Percentiles rank a stretch among this genome's conserved stretches.
phyloP scores from a whole-genome alignment of 2,888 invertebrate genomes.

The Drosophila ustulata region DNA sequence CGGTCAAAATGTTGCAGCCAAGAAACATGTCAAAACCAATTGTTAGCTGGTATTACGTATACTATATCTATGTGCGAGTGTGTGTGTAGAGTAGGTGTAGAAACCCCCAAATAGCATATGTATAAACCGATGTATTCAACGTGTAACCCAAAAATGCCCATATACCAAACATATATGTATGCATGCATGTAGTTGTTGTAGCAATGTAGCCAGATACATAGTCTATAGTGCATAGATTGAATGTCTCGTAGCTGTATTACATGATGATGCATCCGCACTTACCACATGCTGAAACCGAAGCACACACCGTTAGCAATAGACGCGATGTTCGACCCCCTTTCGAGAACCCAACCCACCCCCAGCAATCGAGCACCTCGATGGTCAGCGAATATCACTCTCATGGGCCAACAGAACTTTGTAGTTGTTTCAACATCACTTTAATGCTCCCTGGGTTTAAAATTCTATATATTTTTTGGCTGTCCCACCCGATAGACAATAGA shows the following conservation, averaged over 20 bases:
- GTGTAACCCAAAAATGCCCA: constrained; percentile 4
- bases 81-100: not conserved
- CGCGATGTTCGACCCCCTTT: not conserved
- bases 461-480: no score
- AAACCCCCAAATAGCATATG: constrained; percentile 1
- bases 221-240: constrained; percentile 12
- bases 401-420: no score
- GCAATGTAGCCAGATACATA: constrained; percentile 24
- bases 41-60: no score
- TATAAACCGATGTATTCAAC: constrained; percentile 5
- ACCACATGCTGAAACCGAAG: not conserved
- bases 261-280: not conserved
- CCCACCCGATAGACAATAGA: constrained; percentile 11
- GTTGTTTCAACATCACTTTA: not conserved
- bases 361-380: no score
- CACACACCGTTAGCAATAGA: not conserved
- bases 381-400: no score
- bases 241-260: constrained; percentile 7
- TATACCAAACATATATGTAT: constrained; percentile 1
- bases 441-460: not conserved
- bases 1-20: not conserved
- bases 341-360: no score
- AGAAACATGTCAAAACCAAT: constrained; percentile 3
- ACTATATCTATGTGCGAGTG: not conserved
- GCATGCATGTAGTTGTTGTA: constrained; percentile 40